Percentiles rank a stretch among this genome's conserved stretches.
These are phyloP conservation scores for Stenotaenia linearis DNA, from an alignment of 2,888 invertebrate species.

Conservation along the genomic window DNA sequence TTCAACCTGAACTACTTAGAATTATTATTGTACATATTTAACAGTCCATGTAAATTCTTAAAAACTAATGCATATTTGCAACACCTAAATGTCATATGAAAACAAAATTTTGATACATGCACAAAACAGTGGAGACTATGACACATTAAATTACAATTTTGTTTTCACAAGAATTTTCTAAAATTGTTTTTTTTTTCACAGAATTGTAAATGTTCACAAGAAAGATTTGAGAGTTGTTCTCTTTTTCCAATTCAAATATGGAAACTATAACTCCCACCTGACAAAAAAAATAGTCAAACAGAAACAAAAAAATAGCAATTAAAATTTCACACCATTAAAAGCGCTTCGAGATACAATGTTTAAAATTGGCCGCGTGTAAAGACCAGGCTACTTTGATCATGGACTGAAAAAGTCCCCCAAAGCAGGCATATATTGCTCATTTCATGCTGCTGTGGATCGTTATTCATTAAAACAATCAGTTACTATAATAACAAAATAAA, in stretches of 20 bases:
- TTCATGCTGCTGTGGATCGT: not conserved
- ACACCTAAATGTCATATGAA: conserved; percentile 40
- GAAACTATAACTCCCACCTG: not conserved
- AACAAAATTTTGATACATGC: conserved; percentile 32
- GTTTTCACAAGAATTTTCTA: conserved; percentile 26
- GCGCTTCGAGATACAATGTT: not conserved
- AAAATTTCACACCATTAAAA: not conserved
- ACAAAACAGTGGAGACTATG: conserved; percentile 30
- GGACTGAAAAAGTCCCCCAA: not conserved
- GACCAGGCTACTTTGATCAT: not conserved
- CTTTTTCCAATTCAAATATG: not conserved
- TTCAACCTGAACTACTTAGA: conserved; percentile 33
- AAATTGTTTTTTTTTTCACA: not conserved
- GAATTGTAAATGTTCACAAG: not conserved
- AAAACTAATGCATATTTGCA: conserved; percentile 44
- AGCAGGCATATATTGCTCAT: not conserved
- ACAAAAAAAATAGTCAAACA: not conserved
- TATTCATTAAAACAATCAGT: not conserved
- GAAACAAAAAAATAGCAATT: not conserved
- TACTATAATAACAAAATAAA: not conserved
- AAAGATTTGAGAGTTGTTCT: not conserved
- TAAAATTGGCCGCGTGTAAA: not conserved
- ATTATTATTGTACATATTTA: conserved; percentile 36
- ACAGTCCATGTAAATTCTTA: conserved; percentile 42
- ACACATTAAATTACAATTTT: conserved; percentile 28